These are phyloP conservation scores for Clytia hemisphaerica DNA, from an alignment of 30 jellyfish, hydroid and myxozoan species.

Conservation along the genomic window DNA sequence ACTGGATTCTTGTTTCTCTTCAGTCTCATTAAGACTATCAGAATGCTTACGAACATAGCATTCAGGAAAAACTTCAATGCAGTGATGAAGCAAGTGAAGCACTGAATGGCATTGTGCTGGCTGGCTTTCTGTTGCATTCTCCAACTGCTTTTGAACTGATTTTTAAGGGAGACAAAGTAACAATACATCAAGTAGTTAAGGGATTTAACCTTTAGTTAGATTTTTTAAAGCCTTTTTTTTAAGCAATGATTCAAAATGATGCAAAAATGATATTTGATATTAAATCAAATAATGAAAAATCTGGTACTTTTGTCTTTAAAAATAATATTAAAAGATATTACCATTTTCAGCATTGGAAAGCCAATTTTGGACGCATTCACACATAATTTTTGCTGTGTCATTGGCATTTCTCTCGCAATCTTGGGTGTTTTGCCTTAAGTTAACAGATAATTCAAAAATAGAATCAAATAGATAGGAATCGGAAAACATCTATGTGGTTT, in stretches of 20 bases:
- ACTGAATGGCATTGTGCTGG: constrained; percentile 67
- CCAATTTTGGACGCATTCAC: constrained; percentile 67
- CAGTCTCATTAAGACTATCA: too few species aligned
- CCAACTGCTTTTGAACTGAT: constrained; percentile 50
- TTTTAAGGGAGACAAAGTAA: too few species aligned
- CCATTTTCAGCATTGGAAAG: constrained; percentile 62
- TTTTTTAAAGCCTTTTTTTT: not conserved
- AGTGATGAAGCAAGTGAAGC: constrained; percentile 68
- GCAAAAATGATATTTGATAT: not conserved
- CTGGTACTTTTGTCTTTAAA: too few species aligned
- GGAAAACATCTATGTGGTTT: too few species aligned
- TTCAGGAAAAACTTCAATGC: constrained; percentile 82
- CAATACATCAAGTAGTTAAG: too few species aligned
- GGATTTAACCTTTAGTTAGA: not conserved
- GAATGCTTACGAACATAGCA: constrained; percentile 50
- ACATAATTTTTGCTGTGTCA: constrained; percentile 66
- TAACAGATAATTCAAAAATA: too few species aligned
- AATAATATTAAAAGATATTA: too few species aligned
- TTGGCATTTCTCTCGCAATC: constrained; percentile 53
- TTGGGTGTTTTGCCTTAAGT: constrained; percentile 53
- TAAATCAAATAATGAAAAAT: too few species aligned
- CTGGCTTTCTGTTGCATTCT: constrained; percentile 34
- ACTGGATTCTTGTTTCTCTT: too few species aligned
- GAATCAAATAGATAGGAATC: too few species aligned
- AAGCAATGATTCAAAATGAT: not conserved